Percentiles rank a stretch among this genome's conserved stretches.
Evolutionary conservation across 2,888 invertebrate species (phyloP).

Genomic region (Dryomyza anilis): DNA sequence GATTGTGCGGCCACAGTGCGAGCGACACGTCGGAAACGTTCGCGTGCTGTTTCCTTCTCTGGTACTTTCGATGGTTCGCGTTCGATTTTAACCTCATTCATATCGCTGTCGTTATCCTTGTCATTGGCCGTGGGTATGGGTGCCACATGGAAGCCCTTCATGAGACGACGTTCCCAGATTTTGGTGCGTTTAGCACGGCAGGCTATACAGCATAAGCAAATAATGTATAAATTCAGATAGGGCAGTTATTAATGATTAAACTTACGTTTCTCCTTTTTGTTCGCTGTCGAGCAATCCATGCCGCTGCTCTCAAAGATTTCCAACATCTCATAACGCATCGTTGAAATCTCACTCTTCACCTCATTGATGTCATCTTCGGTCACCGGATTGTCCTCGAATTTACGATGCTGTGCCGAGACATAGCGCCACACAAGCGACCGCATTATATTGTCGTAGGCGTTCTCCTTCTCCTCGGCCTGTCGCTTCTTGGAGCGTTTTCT

Average conservation of each 20-base stretch:
- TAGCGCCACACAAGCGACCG: conserved; percentile 90
- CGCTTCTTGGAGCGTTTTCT: conserved; percentile 58
- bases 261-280: conserved; percentile 76
- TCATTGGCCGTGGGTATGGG: conserved; percentile 68
- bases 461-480: conserved; percentile 71
- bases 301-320: conserved; percentile 89
- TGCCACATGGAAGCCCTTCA: conserved; percentile 87
- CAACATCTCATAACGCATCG: conserved; percentile 88
- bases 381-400: conserved; percentile 81
- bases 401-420: conserved; percentile 84
- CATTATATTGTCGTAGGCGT: conserved; percentile 82
- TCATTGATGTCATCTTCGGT: conserved; percentile 95
- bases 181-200: conserved; percentile 78
- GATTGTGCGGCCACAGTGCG: conserved; percentile 74
- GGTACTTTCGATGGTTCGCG: conserved; percentile 43
- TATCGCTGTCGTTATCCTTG: conserved; percentile 54
- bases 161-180: conserved; percentile 84
- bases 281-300: conserved; percentile 78
- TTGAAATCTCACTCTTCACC: conserved; percentile 90
- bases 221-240: not conserved
- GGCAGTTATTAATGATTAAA: conserved; percentile 19
- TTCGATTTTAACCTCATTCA: conserved; percentile 54
- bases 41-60: conserved; percentile 63
- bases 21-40: conserved; percentile 76
- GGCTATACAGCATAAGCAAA: conserved; percentile 60